phyloP scores from a whole-genome alignment of 2,797 vertebrate genomes.

The Choloepus didactylus region DNA sequence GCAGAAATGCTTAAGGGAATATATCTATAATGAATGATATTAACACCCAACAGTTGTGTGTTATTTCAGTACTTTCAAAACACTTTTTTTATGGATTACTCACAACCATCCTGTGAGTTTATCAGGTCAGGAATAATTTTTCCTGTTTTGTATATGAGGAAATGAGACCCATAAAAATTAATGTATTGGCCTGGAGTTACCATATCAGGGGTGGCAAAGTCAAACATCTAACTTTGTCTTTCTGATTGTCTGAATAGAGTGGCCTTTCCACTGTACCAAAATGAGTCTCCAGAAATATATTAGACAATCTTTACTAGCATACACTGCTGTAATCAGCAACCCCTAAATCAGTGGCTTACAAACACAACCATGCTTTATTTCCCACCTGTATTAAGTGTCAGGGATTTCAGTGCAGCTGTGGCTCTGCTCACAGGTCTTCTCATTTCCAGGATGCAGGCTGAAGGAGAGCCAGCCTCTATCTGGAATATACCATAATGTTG shows the following conservation, averaged over 20 bases:
- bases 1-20: conserved; percentile 20
- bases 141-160: conserved; percentile 8
- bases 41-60: background rate
- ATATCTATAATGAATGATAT: conserved; percentile 54
- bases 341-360: background rate
- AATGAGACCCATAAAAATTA: background rate
- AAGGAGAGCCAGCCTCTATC: background rate
- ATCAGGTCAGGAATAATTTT: conserved; percentile 7
- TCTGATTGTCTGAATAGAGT: background rate
- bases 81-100: conserved; percentile 36
- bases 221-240: background rate
- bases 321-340: background rate
- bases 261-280: background rate
- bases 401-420: background rate
- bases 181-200: background rate
- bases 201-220: background rate
- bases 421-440: too few species aligned
- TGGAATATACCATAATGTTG: background rate
- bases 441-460: too few species aligned
- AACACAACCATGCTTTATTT: background rate
- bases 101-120: conserved; percentile 19
- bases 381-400: background rate
- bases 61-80: conserved; percentile 56
- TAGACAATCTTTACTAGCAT: background rate
- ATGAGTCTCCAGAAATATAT: background rate